Conservation (phyloP, 2,888 invertebrate genomes). For the Melieria omissa region DNA sequence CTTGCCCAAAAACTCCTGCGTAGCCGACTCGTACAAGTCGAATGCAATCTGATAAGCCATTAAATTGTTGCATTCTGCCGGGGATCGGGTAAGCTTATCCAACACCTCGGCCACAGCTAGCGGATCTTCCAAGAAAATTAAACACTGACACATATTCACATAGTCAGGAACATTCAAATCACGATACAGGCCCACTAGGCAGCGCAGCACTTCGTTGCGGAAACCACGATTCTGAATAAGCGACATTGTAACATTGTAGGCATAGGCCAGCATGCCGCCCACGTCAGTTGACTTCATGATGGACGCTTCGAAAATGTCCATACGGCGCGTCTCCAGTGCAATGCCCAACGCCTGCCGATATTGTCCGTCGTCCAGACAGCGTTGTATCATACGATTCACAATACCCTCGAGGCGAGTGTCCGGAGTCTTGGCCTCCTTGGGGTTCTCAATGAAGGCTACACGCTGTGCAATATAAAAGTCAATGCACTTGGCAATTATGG, state of each 20-base stretch:
- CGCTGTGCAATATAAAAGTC: conserved; percentile 94
- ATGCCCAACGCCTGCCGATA: conserved; percentile 95
- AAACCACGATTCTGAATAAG: conserved; percentile 94
- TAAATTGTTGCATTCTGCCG: conserved; percentile 78
- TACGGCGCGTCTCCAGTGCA: conserved; percentile 94
- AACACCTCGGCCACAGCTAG: conserved; percentile 91
- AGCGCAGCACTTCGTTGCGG: conserved; percentile 88
- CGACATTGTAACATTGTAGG: conserved; percentile 96
- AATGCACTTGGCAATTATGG: conserved; percentile 96
- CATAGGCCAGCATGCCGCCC: conserved; percentile 90
- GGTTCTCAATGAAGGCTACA: conserved; percentile 78
- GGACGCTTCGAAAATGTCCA: conserved; percentile 95
- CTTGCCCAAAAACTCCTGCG: conserved; percentile 93
- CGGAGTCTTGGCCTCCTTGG: conserved; percentile 74
- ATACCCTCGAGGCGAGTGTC: conserved; percentile 90
- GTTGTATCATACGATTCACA: conserved; percentile 96
- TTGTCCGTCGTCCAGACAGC: conserved; percentile 94
- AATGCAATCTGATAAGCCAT: conserved; percentile 99
- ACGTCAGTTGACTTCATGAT: conserved; percentile 93
- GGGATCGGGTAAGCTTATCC: conserved; percentile 85
- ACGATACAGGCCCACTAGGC: conserved; percentile 89
- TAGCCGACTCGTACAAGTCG: conserved; percentile 98
- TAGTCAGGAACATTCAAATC: conserved; percentile 93
- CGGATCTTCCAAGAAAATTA: conserved; percentile 96
- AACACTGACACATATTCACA: conserved; percentile 97